Base-by-base conservation (phyloP, 1,140 invertebrate species). In the Belonocnema kinseyi region DNA sequence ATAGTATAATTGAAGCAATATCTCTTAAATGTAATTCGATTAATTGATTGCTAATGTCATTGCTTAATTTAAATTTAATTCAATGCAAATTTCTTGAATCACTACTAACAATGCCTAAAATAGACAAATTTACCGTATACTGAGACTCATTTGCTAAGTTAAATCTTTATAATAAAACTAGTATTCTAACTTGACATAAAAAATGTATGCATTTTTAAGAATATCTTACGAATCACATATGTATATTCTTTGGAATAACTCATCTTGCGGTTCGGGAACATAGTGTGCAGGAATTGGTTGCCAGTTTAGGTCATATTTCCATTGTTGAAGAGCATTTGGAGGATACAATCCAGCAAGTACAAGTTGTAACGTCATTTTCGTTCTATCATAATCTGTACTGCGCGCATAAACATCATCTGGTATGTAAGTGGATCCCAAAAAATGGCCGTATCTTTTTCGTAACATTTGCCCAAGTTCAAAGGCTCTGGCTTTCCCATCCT, bases 341-440 rank as follows among this genome's bases (percentile, higher is more conserved):
- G 51, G 53, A 77, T 91, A 93, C 76, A 94, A 77, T 2, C 89
- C 92, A 0, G 93, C 91, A n/a, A 94, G 78, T 4, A 92, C 90
- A 5, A 93, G 86, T 56, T 93, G 86, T 0, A 88, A 91, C 4
- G 91, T 92, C 92, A 93, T 93, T 85, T 93, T 92, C 1, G 93
- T 94, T 19, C 93, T 88, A 10, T 89, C 90, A 75, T 88, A 93
- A 79, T 92, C 90, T 5, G 91, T 92, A 4, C 91, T 91, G 0
- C 89, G 85, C 3, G 91, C 81, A 5, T 77, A 80, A 13, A 92
- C 88, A 76, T 91, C 87, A 21, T 91, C 87, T 3, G 91, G 89
- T 4, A 91, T 73, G 81, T 92, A 93, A 21, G 91, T 77, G 0
- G 75, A 82, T 4, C 90, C 91, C 17, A 93, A 82, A 56, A 92